Evolutionary conservation across 2,797 vertebrate species (phyloP), one percentile per base, ranked within the genome.

Genomic region (Pygocentrus nattereri): DNA sequence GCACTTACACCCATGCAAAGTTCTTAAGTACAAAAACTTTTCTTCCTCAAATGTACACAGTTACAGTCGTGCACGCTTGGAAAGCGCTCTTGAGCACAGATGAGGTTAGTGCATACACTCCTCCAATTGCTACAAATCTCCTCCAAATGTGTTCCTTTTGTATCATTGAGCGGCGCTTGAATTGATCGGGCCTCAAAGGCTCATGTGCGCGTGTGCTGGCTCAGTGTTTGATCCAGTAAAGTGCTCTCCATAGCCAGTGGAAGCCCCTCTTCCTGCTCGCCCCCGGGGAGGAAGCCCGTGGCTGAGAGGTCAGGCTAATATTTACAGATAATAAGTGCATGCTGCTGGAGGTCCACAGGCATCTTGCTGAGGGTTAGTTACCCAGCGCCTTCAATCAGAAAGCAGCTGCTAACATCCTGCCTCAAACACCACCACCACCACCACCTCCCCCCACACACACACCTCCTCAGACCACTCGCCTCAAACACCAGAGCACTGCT

Each of bases 281-380:
- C 76, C 78, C 64, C 47, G 41, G 76, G 67, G 81, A 85, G 81
- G 76, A 83, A 83, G 68, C 73, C 44, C 52, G 61, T 18, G 56
- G 49, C 81, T 69, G 75, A 76, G 81, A 81, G 85, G 81, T 87
- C 85, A 87, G 81, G 68, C 73, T 87, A 74, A 78, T 85, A 82
- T 87, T 87, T 87, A 85, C 84, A 85, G 79, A 84, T 85, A 79
- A 81, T 81, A 81, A 85, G 78, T 82, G 84, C 84, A 80, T 82
- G 67, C 81, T 31, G 68, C 81, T 81, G 71, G 72, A 83, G 76
- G 67, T 85, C 82, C 78, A 19, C 31, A 70, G 83, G 78, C 81
- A 47, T 74, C 83, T 79, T 47, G 76, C 75, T 82, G 80, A 83
- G 83, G 47, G 67, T 73, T 67, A 78, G 79, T 84, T 76, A 83